These are phyloP conservation scores for Caenorhabditis wallacei DNA, from an alignment of 2,888 invertebrate genomes.

Conservation along the genomic window DNA sequence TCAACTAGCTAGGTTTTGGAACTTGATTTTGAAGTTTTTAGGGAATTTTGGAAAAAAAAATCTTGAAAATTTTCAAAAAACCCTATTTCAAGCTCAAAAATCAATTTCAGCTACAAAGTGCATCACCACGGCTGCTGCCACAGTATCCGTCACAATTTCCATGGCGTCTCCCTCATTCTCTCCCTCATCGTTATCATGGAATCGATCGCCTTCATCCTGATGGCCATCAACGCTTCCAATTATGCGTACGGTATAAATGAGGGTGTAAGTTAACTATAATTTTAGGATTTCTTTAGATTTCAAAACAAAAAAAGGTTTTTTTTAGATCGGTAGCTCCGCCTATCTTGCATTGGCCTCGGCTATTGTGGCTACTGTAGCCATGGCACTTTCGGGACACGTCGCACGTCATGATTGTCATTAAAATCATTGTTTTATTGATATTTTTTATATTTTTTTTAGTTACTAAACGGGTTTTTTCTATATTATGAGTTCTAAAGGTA, in stretches of 20 bases:
- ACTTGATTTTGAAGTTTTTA: no score
- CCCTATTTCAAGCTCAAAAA: no score
- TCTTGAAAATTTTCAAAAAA: neutral
- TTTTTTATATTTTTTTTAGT: no score
- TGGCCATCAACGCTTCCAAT: slow-evolving; percentile 26
- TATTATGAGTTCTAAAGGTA: no score
- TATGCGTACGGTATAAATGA: neutral
- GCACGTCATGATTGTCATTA: no score
- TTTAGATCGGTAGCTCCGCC: neutral
- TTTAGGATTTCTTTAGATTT: no score
- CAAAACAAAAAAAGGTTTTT: no score
- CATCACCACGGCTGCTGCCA: slow-evolving; percentile 50
- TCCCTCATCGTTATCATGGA: slow-evolving; percentile 22
- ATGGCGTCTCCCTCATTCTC: slow-evolving; percentile 14
- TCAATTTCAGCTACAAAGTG: slow-evolving; percentile 45
- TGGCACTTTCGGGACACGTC: no score
- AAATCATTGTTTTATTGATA: no score
- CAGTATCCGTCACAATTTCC: slow-evolving; percentile 36
- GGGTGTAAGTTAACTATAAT: no score
- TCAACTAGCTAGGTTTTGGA: no score
- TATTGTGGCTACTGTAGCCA: neutral
- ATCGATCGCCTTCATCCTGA: slow-evolving; percentile 40
- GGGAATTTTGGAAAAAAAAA: neutral
- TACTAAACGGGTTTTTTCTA: no score
- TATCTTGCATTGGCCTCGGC: neutral